Conservation (phyloP, 2,113 vertebrate genomes). For the Maccullochella peelii region DNA sequence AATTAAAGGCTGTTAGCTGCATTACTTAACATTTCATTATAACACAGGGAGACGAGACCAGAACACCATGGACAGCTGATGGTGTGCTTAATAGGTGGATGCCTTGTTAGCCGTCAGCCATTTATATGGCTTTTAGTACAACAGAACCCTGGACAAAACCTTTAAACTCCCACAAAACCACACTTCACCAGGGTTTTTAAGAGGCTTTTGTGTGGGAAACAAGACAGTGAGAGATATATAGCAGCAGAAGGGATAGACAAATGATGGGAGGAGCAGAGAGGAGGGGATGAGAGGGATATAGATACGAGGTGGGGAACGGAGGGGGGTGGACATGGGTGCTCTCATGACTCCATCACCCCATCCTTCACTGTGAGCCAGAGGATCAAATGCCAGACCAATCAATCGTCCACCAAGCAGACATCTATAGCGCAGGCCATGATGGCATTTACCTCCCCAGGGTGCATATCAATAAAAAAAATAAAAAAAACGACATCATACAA, state of each 20-base stretch:
- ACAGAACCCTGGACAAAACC: constrained; percentile 31
- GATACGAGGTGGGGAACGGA: neutral
- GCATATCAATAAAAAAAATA: constrained; percentile 73
- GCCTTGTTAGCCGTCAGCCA: constrained; percentile 2
- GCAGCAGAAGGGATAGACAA: constrained; percentile 40
- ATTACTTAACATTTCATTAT: constrained; percentile 34
- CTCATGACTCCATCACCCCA: constrained; percentile 59
- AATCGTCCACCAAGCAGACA: constrained; percentile 74
- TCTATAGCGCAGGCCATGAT: constrained; percentile 58
- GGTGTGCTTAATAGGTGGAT: constrained; percentile 12
- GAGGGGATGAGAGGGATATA: constrained; percentile 17
- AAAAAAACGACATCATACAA: constrained; percentile 70
- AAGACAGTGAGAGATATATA: constrained; percentile 64
- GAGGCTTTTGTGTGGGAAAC: constrained; percentile 54
- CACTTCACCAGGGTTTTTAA: constrained; percentile 40
- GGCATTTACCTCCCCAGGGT: constrained; percentile 74
- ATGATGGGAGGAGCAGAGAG: constrained; percentile 31
- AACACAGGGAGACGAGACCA: constrained; percentile 10
- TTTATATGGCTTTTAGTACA: constrained; percentile 54
- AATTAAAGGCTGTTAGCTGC: constrained; percentile 36
- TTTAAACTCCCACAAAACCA: constrained; percentile 43
- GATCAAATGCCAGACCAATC: constrained; percentile 84
- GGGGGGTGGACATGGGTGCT: constrained; percentile 32
- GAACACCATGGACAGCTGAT: constrained; percentile 25
- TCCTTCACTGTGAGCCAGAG: constrained; percentile 69